Conservation (phyloP, 2,888 invertebrate species). For the Epirrhoe alternata region DNA sequence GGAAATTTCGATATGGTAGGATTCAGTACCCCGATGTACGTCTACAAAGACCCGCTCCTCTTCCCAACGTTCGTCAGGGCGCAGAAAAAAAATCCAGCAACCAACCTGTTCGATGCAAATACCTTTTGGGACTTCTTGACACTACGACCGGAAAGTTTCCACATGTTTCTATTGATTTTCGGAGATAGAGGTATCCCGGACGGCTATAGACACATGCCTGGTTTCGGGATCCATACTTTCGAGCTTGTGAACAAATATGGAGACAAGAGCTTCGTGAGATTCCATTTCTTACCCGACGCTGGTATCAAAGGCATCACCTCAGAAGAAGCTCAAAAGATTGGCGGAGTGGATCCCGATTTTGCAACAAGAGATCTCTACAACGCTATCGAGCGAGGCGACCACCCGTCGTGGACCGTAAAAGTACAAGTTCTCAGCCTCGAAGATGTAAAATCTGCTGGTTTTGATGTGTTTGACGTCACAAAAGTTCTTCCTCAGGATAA, state of each 20-base stretch:
- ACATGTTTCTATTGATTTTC: slow-evolving; percentile 92
- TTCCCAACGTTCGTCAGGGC: slow-evolving; percentile 97
- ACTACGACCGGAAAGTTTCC: slow-evolving; percentile 92
- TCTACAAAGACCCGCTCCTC: slow-evolving; percentile 92
- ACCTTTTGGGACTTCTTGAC: slow-evolving; percentile 97
- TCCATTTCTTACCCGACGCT: slow-evolving; percentile 94
- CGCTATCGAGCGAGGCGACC: slow-evolving; percentile 89
- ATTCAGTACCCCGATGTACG: slow-evolving; percentile 94
- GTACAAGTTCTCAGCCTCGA: slow-evolving; percentile 93
- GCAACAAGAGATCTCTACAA: slow-evolving; percentile 93
- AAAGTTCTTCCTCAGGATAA: slow-evolving; percentile 92
- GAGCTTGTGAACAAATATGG: slow-evolving; percentile 91
- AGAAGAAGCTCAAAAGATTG: slow-evolving; percentile 87
- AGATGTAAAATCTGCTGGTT: slow-evolving; percentile 90
- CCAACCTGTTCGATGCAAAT: slow-evolving; percentile 92
- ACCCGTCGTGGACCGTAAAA: slow-evolving; percentile 90
- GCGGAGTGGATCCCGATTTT: slow-evolving; percentile 93
- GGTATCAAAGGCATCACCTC: slow-evolving; percentile 91
- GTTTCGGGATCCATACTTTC: slow-evolving; percentile 95
- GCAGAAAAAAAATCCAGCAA: slow-evolving; percentile 95
- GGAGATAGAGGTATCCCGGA: slow-evolving; percentile 95
- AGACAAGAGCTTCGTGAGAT: slow-evolving; percentile 91
- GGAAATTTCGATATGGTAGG: slow-evolving; percentile 96
- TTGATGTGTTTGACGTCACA: slow-evolving; percentile 96
- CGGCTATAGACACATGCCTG: slow-evolving; percentile 95